Evolutionary conservation across 1,140 invertebrate species (phyloP), one percentile per base, ranked within the genome.

Genomic region (Magallana angulata): DNA sequence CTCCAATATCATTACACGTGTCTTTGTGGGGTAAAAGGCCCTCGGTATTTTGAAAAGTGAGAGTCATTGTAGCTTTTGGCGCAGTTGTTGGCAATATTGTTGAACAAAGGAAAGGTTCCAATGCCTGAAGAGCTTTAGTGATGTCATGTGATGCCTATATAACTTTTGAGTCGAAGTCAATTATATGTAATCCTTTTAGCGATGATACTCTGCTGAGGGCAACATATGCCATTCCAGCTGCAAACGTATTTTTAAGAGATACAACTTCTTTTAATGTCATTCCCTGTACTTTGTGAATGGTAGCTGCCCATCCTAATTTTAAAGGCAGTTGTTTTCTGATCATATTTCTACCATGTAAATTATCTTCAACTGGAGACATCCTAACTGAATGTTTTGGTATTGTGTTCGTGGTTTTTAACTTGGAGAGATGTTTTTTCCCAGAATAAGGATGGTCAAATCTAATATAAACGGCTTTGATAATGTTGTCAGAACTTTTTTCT

Each of bases 211-310:
- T 64, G n/a, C 81, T 87, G 18, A 87, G 30, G 24, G 57, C 85
- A n/a, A 86, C 76, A 86, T 86, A 86, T 14, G 81, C 84, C 85
- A 86, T 83, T 30, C 71, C 81, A 48, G 85, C 7, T n/a, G 62
- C 57, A 59, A 80, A 80, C 12, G 60, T 24, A 9, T 57, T 83
- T 59, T 86, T 82, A n/a, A 83, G 62, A 1, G 87, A 88, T 12
- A 90, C 87, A 57, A 83, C 58, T 11, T 86, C 56, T 16, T 90
- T 24, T 1, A 85, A 1, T 11, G 84, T 90, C 71, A 84, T 86
- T 60, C 87, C 87, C 85, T 90, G 89, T 5, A 86, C 82, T 58
- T 90, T 90, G n/a, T 90, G 89, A 56, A 88, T 88, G 1, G 89
- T 90, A 14, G 76, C 84, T n/a, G 81, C 89, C 84, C 81, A 88